Conservation (phyloP, 2,113 vertebrate species). For the Perognathus longimembris region DNA sequence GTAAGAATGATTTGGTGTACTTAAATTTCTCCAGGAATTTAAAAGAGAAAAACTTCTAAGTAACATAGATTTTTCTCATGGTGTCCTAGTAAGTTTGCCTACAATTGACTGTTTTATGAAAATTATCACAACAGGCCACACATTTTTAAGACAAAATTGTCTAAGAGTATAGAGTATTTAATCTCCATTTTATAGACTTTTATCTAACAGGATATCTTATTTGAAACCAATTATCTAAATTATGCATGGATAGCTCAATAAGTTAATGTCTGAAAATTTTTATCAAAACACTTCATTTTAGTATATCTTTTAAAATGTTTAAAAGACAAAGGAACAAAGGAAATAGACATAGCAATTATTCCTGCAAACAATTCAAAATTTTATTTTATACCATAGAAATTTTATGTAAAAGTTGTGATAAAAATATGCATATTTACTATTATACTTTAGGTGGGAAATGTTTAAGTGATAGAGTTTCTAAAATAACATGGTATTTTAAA, state of each 20-base stretch:
- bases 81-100: slow-evolving; percentile 61
- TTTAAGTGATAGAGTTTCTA: not conserved
- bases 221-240: slow-evolving; percentile 83
- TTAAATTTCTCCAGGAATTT: slow-evolving; percentile 58
- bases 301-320: slow-evolving; percentile 52
- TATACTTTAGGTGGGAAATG: slow-evolving; percentile 4
- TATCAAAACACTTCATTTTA: slow-evolving; percentile 79
- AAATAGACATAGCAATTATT: slow-evolving; percentile 65
- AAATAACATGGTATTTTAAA: not conserved
- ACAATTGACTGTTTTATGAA: slow-evolving; percentile 75
- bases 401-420: slow-evolving; percentile 46
- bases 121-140: slow-evolving; percentile 66
- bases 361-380: slow-evolving; percentile 60
- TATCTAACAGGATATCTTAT: slow-evolving; percentile 69
- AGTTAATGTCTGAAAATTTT: slow-evolving; percentile 75
- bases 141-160: slow-evolving; percentile 63
- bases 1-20: slow-evolving; percentile 57
- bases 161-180: slow-evolving; percentile 56
- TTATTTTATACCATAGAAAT: slow-evolving; percentile 39
- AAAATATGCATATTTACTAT: not conserved
- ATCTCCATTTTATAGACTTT: slow-evolving; percentile 67
- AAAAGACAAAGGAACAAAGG: slow-evolving; percentile 64
- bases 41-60: slow-evolving; percentile 76
- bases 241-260: slow-evolving; percentile 80
- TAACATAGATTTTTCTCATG: slow-evolving; percentile 58